Evolutionary conservation across 2,888 invertebrate genomes (phyloP).

Genomic region (Trichogramma dendrolimi): DNA sequence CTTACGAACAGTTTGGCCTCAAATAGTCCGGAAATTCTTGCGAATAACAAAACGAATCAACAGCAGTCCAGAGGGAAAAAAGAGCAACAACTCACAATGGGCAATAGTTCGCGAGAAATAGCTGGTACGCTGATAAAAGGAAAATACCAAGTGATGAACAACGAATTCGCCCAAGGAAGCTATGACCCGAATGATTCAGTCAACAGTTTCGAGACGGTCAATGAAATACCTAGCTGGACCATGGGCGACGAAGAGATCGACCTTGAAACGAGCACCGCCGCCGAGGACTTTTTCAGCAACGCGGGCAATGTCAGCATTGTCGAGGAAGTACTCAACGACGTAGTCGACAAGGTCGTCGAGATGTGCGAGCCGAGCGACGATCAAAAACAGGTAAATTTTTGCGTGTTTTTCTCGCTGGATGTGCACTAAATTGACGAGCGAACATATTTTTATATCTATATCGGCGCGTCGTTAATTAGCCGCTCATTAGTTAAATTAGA

Average conservation of each 20-base stretch:
- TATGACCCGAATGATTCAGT: constrained; percentile 45
- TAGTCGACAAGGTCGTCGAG: constrained; percentile 56
- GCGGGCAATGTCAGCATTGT: constrained; percentile 53
- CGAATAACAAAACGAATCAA: constrained; percentile 7
- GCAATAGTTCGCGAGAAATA: constrained; percentile 43
- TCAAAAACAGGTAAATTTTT: constrained; percentile 37
- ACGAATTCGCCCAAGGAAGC: constrained; percentile 42
- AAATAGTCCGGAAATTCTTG: constrained; percentile 44
- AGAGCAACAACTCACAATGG: constrained; percentile 36
- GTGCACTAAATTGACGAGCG: neutral
- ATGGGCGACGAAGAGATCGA: constrained; percentile 54
- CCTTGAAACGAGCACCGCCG: constrained; percentile 59
- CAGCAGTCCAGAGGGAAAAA: constrained; percentile 31
- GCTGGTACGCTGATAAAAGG: constrained; percentile 49
- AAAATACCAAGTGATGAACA: constrained; percentile 46
- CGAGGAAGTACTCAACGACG: constrained; percentile 59
- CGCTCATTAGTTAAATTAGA: no score
- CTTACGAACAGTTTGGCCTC: constrained; percentile 48
- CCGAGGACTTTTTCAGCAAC: constrained; percentile 64
- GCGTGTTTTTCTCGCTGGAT: neutral
- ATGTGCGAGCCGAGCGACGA: constrained; percentile 41
- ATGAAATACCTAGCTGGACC: constrained; percentile 57
- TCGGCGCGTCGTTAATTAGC: no score
- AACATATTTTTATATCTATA: no score
- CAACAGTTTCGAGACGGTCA: constrained; percentile 49